Conservation (phyloP, 2,797 vertebrate genomes). For the Amniataba percoides region DNA sequence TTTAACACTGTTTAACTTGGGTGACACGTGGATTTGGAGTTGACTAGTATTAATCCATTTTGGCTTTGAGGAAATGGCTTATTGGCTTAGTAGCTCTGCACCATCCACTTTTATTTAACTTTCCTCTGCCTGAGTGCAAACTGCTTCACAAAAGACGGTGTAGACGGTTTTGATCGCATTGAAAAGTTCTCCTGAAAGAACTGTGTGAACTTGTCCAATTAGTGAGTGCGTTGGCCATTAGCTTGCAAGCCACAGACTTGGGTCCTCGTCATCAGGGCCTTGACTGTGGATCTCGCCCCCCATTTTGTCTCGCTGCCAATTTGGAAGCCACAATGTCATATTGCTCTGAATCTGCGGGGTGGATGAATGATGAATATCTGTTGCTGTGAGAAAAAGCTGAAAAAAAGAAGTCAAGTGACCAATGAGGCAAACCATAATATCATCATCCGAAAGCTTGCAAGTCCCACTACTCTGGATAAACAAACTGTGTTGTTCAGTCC, state of each 20-base stretch:
- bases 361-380: background rate
- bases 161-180: background rate
- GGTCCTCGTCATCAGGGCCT: background rate
- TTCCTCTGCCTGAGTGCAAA: background rate
- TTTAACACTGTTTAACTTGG: background rate
- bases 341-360: constrained; percentile 1
- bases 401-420: constrained; percentile 7
- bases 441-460: constrained; percentile 40
- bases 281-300: background rate
- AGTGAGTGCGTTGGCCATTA: too few relatives aligned
- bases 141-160: background rate
- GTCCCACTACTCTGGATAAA: constrained; percentile 68
- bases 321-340: constrained; percentile 8
- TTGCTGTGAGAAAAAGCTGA: constrained; percentile 15
- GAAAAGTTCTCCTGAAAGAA: background rate
- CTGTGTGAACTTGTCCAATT: background rate
- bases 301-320: background rate
- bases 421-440: constrained; percentile 39
- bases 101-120: background rate
- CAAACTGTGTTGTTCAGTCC: constrained; percentile 73
- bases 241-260: too few relatives aligned
- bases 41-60: background rate
- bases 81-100: background rate
- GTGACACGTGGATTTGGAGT: background rate
- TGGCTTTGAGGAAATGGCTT: background rate